Percentiles rank a stretch among this genome's conserved stretches.
phyloP scores from a whole-genome alignment of 2,888 invertebrate genomes.

The Limnephilus auricula region DNA sequence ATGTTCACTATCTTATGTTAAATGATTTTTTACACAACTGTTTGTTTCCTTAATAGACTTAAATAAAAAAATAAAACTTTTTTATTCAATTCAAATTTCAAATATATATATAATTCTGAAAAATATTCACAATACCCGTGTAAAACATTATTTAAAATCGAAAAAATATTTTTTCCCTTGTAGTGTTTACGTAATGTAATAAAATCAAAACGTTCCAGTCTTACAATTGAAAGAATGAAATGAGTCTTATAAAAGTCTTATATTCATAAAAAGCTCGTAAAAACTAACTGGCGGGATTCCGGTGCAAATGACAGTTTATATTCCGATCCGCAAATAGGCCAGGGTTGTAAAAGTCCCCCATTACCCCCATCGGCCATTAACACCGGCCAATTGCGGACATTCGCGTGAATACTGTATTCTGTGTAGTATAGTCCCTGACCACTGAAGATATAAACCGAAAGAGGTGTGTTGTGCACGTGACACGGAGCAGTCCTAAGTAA shows the following conservation, averaged over 20 bases:
- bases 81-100: no score
- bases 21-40: no score
- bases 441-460: background rate
- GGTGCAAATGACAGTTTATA: background rate
- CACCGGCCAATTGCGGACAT: background rate
- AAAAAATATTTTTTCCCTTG: no score
- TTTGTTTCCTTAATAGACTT: no score
- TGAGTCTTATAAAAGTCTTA: background rate
- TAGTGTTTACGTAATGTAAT: background rate
- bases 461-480: background rate
- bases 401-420: background rate
- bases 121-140: no score
- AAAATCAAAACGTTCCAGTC: background rate
- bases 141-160: no score
- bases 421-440: background rate
- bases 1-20: no score
- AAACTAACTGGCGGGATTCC: background rate
- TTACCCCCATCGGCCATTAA: background rate
- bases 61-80: no score
- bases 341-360: slow-evolving; percentile 20
- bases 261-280: background rate
- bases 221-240: background rate
- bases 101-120: no score
- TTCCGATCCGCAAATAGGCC: slow-evolving; percentile 1
- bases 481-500: no score